These are phyloP conservation scores for Trachemys scripta DNA, from an alignment of 2,113 vertebrate genomes.

Conservation along the genomic window DNA sequence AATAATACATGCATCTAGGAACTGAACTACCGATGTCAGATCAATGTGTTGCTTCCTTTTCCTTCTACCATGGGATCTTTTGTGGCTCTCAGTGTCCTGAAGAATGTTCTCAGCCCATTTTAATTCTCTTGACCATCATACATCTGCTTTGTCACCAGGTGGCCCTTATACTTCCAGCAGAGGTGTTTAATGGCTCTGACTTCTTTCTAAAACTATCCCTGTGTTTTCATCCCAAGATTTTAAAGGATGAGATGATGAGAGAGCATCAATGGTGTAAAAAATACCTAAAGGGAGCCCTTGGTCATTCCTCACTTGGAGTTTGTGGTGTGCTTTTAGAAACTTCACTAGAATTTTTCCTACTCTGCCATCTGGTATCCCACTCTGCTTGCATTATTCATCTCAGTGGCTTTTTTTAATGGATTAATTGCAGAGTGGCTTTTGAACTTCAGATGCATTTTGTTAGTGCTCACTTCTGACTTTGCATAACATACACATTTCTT, in stretches of 20 bases:
- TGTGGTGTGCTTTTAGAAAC: constrained; percentile 20
- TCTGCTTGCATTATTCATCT: not conserved
- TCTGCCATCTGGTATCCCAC: not conserved
- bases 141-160: not conserved
- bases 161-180: constrained; percentile 12
- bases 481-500: not conserved
- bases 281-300: not conserved
- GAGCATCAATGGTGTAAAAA: not conserved
- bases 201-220: not conserved
- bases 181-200: constrained; percentile 10
- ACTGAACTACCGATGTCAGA: not conserved
- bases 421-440: not conserved
- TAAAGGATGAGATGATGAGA: not conserved
- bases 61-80: not conserved
- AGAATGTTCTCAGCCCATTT: not conserved
- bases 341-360: not conserved
- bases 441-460: not conserved
- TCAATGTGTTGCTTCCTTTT: not conserved
- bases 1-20: not conserved
- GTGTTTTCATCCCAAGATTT: not conserved
- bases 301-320: not conserved
- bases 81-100: not conserved
- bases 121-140: not conserved
- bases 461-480: not conserved
- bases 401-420: not conserved